Evolutionary conservation across 2,888 invertebrate genomes (phyloP), one percentile per base, ranked within the genome.

Genomic region (Drosophila subquinaria): DNA sequence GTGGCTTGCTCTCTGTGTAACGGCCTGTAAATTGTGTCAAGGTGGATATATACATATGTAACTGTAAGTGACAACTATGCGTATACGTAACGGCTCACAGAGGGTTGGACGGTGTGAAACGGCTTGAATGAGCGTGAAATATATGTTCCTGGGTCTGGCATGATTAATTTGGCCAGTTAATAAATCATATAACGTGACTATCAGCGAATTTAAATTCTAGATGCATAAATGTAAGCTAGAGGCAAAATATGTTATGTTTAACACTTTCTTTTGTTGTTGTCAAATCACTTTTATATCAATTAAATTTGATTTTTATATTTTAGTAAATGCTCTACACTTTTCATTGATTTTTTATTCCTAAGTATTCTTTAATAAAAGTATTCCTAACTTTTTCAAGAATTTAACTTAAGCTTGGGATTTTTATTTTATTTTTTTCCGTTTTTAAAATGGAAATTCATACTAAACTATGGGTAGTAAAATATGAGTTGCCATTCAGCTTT

Each of bases 21-120:
- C 86, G 75, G 84, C 53, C 79, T 72, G 88, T 88, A 80, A 85
- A 88, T 77, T 75, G 86, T 85, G 89, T 89, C 85, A 85, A 89
- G 85, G 85, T 85, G 55, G 83, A 63, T 67, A 35, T 23, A 33
- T 67, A 35, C 17, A 33, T 10, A 33, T 8, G n/a, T 38, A 40
- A 42, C 74, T 73, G 45, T 53, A 56, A 69, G 68, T 56, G 48
- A 62, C 68, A 73, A 63, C 79, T 63, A 63, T 36, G 56, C 36
- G 63, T 65, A 65, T 66, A 40, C 20, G 35, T 42, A 59, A 51
- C 47, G 51, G 27, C 27, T 35, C 40, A 30, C 50, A 33, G 48
- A n/a, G 38, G 38, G 15, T 15, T 8, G 8, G 20, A 42, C 9
- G 15, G 33, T 11, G 20, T 30, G 13, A 17, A 50, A 4, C 15